phyloP scores from a whole-genome alignment of 2,888 invertebrate species.

The Mythimna vitellina region DNA sequence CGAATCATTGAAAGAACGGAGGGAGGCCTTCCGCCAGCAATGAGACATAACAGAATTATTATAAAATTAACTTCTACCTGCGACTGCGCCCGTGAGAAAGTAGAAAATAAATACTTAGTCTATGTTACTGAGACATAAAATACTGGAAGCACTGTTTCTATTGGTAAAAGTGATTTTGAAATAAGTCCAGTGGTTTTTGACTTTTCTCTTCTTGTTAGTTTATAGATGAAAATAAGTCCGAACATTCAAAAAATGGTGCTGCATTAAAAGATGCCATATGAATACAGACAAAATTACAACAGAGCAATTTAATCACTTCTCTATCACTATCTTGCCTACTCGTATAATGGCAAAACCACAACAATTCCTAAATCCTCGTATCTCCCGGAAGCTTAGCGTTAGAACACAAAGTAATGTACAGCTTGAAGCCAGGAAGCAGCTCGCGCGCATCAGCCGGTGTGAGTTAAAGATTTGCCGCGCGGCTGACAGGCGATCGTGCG shows the following conservation, averaged over 20 bases:
- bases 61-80: too few relatives aligned
- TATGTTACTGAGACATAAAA: too few relatives aligned
- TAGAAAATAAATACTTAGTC: too few relatives aligned
- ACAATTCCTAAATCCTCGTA: neutral
- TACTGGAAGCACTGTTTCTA: too few relatives aligned
- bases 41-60: too few relatives aligned
- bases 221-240: too few relatives aligned
- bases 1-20: neutral
- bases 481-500: constrained; percentile 67
- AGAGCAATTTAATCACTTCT: neutral
- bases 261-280: too few relatives aligned
- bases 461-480: constrained; percentile 65
- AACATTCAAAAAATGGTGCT: too few relatives aligned
- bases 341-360: constrained; percentile 7
- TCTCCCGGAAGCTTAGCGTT: constrained; percentile 27
- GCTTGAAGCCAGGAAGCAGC: constrained; percentile 38
- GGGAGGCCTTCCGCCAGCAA: neutral
- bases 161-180: too few relatives aligned
- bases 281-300: neutral
- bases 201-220: too few relatives aligned
- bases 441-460: constrained; percentile 43
- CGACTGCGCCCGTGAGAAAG: too few relatives aligned
- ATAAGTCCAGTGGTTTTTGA: neutral
- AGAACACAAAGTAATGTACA: constrained; percentile 15
- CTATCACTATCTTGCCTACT: neutral